Conservation (phyloP, 1,140 invertebrate genomes). For the Proctacanthus coquilletti region DNA sequence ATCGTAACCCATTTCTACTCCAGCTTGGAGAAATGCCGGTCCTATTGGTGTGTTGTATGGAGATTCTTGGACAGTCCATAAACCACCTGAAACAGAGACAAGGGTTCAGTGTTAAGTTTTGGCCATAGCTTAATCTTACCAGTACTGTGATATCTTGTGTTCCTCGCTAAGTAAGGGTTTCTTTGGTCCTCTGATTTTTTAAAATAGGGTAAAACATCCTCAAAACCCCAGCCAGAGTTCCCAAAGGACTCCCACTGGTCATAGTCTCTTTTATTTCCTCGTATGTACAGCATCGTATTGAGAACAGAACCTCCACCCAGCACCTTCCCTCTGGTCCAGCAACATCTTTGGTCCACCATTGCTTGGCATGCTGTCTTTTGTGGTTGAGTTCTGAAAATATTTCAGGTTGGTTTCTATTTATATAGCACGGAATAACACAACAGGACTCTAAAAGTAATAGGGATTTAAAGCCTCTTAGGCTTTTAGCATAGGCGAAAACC, state of each 20-base stretch:
- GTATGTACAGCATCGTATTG: slow-evolving; percentile 83
- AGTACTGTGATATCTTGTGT: slow-evolving; percentile 50
- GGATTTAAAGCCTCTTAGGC: no score
- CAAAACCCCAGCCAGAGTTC: slow-evolving; percentile 78
- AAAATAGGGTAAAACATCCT: slow-evolving; percentile 76
- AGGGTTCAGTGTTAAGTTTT: not conserved
- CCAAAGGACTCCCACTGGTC: slow-evolving; percentile 80
- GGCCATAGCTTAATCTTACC: slow-evolving; percentile 32
- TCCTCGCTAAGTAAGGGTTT: slow-evolving; percentile 61
- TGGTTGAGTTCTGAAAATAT: slow-evolving; percentile 56
- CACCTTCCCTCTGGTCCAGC: slow-evolving; percentile 72
- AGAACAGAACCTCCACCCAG: slow-evolving; percentile 75
- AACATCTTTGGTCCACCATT: slow-evolving; percentile 62
- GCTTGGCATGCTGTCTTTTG: slow-evolving; percentile 71
- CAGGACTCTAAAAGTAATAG: no score
- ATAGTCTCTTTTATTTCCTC: slow-evolving; percentile 79
- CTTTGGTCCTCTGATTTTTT: slow-evolving; percentile 71
- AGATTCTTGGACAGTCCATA: slow-evolving; percentile 61
- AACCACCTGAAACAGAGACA: slow-evolving; percentile 45
- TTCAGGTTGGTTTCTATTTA: no score
- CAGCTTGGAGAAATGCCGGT: slow-evolving; percentile 71
- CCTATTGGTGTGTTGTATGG: slow-evolving; percentile 69
- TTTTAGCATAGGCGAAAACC: no score
- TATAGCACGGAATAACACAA: no score
- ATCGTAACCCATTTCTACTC: slow-evolving; percentile 79